These are phyloP conservation scores for Florisuga fusca DNA, from an alignment of 2,797 vertebrate species.

Conservation along the genomic window DNA sequence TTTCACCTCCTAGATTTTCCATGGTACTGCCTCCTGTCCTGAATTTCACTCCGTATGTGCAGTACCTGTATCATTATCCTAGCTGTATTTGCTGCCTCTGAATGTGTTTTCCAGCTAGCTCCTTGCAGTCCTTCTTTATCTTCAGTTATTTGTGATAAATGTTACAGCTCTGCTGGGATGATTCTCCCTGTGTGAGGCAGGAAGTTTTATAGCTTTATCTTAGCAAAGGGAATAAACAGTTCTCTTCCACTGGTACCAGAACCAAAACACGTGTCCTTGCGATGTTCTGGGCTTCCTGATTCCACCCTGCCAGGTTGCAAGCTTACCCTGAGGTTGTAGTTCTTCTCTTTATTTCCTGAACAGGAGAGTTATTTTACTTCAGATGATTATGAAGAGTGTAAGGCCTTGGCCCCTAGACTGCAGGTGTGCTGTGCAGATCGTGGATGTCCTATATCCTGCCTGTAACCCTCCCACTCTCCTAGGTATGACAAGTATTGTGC, in stretches of 20 bases:
- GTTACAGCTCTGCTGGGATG: background rate
- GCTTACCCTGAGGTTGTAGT: background rate
- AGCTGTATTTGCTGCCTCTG: background rate
- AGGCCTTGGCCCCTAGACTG: background rate
- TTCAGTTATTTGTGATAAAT: background rate
- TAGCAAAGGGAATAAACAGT: background rate
- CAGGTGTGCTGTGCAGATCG: background rate
- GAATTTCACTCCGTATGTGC: background rate
- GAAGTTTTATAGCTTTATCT: background rate
- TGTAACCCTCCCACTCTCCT: background rate
- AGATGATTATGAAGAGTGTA: background rate
- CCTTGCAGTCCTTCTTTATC: background rate
- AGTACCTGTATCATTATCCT: background rate
- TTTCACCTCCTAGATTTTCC: background rate
- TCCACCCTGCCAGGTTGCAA: background rate
- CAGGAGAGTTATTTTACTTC: background rate
- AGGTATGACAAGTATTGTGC: slow-evolving; percentile 93
- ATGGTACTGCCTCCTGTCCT: background rate
- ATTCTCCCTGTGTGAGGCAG: background rate
- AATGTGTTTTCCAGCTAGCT: background rate
- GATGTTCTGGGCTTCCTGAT: background rate
- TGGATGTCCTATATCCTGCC: background rate
- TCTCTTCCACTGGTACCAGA: background rate
- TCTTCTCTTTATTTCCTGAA: background rate
- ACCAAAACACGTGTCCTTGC: background rate